Conservation (phyloP, 2,888 invertebrate species). For the Chaitophorus viminalis region DNA sequence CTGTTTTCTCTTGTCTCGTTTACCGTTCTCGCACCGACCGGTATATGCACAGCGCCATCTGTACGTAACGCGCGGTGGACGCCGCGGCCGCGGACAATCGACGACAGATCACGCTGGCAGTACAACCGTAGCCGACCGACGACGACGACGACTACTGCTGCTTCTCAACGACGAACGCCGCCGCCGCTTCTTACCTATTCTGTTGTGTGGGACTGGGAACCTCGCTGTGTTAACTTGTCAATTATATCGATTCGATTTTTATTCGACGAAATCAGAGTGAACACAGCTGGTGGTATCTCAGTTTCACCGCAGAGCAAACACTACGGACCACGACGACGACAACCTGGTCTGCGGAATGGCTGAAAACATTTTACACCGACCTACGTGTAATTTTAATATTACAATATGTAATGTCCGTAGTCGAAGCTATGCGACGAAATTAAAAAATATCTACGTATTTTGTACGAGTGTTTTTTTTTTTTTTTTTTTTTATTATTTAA, state of each 20-base stretch:
- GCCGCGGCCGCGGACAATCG: neutral
- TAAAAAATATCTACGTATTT: no score
- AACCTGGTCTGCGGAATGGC: neutral
- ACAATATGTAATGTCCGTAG: no score
- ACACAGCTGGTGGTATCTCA: slow-evolving; percentile 99
- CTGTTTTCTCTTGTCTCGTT: neutral
- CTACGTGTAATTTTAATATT: no score
- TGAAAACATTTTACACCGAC: no score
- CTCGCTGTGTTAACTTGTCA: slow-evolving; percentile 95
- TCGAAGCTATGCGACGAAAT: no score
- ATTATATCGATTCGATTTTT: slow-evolving; percentile 66
- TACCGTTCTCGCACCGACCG: no score
- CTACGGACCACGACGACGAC: slow-evolving; percentile 56
- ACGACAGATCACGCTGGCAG: slow-evolving; percentile 21
- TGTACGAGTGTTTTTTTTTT: no score
- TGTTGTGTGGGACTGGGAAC: slow-evolving; percentile 83
- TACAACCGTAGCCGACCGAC: neutral
- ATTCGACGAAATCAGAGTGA: slow-evolving; percentile 75
- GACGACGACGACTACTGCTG: neutral
- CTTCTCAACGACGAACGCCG: neutral
- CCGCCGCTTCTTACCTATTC: neutral
- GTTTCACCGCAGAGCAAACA: slow-evolving; percentile 71
- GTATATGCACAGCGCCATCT: slow-evolving; percentile 22
- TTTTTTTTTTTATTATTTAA: no score
- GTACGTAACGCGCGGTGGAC: neutral